These are phyloP conservation scores for Temnothorax ravouxi DNA, from an alignment of 2,888 invertebrate species.

Conservation along the genomic window DNA sequence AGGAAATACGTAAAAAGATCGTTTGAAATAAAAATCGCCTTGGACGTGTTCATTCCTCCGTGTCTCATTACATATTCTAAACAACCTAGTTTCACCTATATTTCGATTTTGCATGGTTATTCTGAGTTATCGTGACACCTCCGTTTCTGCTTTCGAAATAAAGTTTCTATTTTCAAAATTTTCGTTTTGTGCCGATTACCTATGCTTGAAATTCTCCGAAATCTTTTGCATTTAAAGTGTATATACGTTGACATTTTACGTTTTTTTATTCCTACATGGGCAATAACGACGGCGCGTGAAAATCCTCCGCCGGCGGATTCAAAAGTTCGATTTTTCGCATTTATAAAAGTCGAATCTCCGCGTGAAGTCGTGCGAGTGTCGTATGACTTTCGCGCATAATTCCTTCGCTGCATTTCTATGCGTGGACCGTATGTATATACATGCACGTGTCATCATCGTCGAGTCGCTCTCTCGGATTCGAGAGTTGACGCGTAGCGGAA, in stretches of 20 bases:
- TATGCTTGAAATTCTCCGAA: too few relatives aligned
- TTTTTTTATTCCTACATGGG: constrained; percentile 7
- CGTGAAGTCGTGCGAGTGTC: constrained; percentile 26
- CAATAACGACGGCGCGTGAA: neutral
- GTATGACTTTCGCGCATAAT: neutral
- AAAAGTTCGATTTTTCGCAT: constrained; percentile 29
- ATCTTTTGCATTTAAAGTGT: neutral
- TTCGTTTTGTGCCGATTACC: neutral
- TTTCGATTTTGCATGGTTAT: constrained; percentile 23
- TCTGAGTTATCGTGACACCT: neutral
- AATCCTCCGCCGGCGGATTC: neutral
- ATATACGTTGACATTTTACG: neutral
- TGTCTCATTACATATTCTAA: constrained; percentile 41
- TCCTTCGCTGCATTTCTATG: constrained; percentile 1
- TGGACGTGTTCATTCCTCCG: constrained; percentile 4
- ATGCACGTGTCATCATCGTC: neutral
- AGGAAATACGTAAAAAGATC: neutral
- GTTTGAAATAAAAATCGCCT: constrained; percentile 21
- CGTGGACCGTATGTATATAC: neutral
- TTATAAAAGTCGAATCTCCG: constrained; percentile 38
- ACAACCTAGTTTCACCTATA: constrained; percentile 34
- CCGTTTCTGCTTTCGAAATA: neutral
- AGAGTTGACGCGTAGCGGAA: constrained; percentile 33
- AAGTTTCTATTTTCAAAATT: constrained; percentile 24
- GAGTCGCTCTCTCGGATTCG: constrained; percentile 6